Evolutionary conservation across 2,888 invertebrate genomes (phyloP).

Genomic region (Epiblema foenella): DNA sequence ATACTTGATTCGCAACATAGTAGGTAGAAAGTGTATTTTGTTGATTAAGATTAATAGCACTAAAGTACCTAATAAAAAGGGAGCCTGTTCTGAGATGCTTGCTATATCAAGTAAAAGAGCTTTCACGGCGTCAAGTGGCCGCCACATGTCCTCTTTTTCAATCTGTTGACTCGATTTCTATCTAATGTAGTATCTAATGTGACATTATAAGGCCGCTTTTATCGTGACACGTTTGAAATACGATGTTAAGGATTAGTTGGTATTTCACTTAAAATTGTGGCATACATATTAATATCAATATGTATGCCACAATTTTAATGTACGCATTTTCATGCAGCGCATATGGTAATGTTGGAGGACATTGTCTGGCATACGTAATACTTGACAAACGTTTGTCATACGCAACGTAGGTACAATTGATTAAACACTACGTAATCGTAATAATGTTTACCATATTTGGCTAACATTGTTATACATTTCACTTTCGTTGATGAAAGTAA

Average conservation of each 20-base stretch:
- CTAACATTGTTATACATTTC: conserved; percentile 46
- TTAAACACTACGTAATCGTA: background rate
- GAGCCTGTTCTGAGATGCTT: conserved; percentile 19
- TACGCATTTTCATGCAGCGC: conserved; percentile 23
- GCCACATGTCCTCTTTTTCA: background rate
- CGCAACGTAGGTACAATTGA: conserved; percentile 6
- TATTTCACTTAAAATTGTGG: conserved; percentile 1
- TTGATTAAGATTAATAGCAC: conserved; percentile 2
- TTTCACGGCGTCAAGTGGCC: conserved; percentile 21
- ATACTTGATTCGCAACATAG: background rate
- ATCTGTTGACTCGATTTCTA: background rate
- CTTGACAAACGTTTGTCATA: conserved; percentile 26
- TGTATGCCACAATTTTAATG: too few species aligned
- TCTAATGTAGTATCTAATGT: background rate
- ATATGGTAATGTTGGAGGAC: conserved; percentile 25
- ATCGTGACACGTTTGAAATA: background rate
- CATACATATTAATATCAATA: conserved; percentile 33
- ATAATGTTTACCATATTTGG: conserved; percentile 15
- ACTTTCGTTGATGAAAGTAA: conserved; percentile 56
- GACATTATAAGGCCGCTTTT: background rate
- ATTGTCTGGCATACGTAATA: conserved; percentile 28
- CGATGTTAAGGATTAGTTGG: conserved; percentile 8
- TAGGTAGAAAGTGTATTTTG: too few species aligned
- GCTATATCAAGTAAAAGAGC: conserved; percentile 22
- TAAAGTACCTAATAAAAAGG: background rate